Conservation (phyloP, 2,888 invertebrate species). For the Ophion ellenae region DNA sequence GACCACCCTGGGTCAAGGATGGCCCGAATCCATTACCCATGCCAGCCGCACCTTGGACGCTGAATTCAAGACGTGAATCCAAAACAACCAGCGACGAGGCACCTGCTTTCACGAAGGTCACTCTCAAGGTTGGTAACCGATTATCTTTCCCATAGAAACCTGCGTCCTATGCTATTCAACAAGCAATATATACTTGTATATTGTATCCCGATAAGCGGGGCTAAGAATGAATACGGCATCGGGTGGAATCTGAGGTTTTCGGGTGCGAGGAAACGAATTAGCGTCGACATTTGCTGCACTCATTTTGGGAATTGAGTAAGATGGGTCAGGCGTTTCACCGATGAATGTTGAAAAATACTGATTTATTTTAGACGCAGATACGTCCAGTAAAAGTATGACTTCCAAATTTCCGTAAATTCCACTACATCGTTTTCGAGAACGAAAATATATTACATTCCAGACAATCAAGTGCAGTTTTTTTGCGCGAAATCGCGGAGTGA, state of each 20-base stretch:
- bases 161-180: not conserved
- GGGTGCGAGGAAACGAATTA: too few relatives aligned
- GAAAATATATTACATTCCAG: too few relatives aligned
- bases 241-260: too few relatives aligned
- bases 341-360: not conserved
- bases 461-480: too few relatives aligned
- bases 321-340: not conserved
- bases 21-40: conserved; percentile 86
- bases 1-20: conserved; percentile 91
- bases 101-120: conserved; percentile 82
- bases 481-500: too few relatives aligned
- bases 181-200: too few relatives aligned
- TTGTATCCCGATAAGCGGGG: too few relatives aligned
- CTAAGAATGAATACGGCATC: too few relatives aligned
- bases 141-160: not conserved
- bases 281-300: not conserved
- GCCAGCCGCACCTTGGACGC: conserved; percentile 87
- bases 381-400: not conserved
- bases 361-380: not conserved
- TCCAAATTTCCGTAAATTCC: too few relatives aligned
- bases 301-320: not conserved
- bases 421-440: too few relatives aligned
- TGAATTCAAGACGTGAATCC: conserved; percentile 83
- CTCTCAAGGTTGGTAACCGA: conserved; percentile 77
- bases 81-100: conserved; percentile 79